A percentile compares a stretch with the other conserved stretches of the same genome.
Evolutionary conservation across 2,797 vertebrate species (phyloP).

Genomic region (Cossypha caffra): DNA sequence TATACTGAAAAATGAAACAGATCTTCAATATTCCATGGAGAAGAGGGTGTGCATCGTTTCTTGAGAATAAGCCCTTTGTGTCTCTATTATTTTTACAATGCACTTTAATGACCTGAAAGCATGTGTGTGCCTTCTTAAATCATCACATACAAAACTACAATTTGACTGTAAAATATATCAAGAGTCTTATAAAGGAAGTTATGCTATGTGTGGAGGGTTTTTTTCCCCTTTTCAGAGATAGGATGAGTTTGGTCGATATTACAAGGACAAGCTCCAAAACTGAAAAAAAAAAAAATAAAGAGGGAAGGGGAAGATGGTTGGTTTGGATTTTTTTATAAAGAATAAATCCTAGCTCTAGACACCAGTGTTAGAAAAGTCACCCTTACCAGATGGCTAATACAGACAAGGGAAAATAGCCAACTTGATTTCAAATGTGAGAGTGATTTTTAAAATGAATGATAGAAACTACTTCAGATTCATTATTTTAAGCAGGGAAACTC

Average conservation of each 20-base stretch:
- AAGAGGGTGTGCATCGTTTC: conserved; percentile 8
- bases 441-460: conserved; percentile 78
- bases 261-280: conserved; percentile 52
- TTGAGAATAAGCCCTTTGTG: conserved; percentile 63
- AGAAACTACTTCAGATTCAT: conserved; percentile 78
- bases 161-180: conserved; percentile 75
- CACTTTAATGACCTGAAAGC: conserved; percentile 59
- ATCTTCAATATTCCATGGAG: conserved; percentile 57
- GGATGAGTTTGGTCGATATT: conserved; percentile 42
- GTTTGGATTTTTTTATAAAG: background rate
- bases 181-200: conserved; percentile 50
- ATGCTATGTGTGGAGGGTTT: conserved; percentile 47
- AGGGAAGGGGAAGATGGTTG: conserved; percentile 2
- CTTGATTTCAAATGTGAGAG: conserved; percentile 76
- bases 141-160: conserved; percentile 45
- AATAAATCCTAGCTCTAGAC: conserved; percentile 49
- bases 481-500: conserved; percentile 74
- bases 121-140: conserved; percentile 53
- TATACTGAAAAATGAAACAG: conserved; percentile 57
- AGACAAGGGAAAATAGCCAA: conserved; percentile 72
- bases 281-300: conserved; percentile 29
- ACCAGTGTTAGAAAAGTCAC: conserved; percentile 57
- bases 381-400: conserved; percentile 72
- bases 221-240: conserved; percentile 60
- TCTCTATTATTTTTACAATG: conserved; percentile 66